Percentiles rank a stretch among this genome's conserved stretches.
Conservation (phyloP, 2,113 vertebrate species). For the Dromas ardeola region DNA sequence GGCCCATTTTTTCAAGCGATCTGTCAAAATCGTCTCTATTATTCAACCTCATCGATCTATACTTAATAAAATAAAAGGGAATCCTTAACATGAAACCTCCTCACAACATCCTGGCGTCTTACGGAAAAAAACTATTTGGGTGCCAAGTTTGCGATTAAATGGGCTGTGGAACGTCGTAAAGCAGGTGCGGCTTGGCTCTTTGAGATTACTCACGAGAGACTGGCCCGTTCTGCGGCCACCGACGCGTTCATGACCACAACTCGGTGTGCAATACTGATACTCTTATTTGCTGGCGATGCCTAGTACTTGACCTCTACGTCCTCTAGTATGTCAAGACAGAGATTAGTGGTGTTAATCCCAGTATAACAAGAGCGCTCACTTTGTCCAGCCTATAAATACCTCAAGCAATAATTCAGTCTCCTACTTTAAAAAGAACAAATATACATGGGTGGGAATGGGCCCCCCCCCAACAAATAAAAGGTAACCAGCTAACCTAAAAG, state of each 20-base stretch:
- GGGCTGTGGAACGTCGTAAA: fast-evolving
- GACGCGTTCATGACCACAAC: fast-evolving
- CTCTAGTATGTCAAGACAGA: neutral
- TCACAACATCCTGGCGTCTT: neutral
- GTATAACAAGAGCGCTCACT: neutral
- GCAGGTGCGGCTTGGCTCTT: fast-evolving
- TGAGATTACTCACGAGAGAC: neutral
- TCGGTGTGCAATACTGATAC: neutral
- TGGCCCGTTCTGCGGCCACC: neutral
- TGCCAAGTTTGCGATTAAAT: neutral
- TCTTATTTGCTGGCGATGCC: neutral
- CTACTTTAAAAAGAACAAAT: neutral
- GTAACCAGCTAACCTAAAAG: neutral
- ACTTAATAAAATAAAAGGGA: neutral
- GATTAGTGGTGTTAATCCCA: neutral
- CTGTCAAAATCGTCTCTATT: neutral
- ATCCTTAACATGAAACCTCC: neutral
- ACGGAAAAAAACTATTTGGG: neutral
- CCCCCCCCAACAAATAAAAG: neutral
- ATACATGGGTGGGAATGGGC: neutral
- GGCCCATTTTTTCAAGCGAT: neutral
- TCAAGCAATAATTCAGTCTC: neutral
- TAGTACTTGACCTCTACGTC: neutral
- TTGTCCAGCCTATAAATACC: neutral
- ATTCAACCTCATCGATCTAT: neutral